These are phyloP conservation scores for Sebastes cheni DNA, from an alignment of 2,797 vertebrate genomes.

Conservation along the genomic window DNA sequence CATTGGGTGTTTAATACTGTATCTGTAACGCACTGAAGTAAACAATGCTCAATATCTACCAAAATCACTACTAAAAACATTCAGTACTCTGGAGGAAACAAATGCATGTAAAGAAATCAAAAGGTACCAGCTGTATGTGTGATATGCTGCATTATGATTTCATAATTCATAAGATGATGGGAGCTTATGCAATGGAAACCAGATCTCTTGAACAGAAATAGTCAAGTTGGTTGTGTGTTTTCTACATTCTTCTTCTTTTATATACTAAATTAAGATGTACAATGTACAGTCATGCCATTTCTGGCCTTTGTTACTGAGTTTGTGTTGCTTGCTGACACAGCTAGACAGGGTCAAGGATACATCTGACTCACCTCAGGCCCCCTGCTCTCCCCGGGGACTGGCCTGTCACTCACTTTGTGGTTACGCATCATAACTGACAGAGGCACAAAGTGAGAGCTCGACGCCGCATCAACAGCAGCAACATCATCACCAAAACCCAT, in stretches of 20 bases:
- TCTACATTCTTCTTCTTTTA: constrained; percentile 28
- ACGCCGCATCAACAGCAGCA: constrained; percentile 75
- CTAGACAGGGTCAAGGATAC: constrained; percentile 73
- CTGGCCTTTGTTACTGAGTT: constrained; percentile 67
- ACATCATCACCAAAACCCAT: constrained; percentile 79
- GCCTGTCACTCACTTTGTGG: constrained; percentile 80
- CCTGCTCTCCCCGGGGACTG: constrained; percentile 70
- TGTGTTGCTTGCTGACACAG: constrained; percentile 74
- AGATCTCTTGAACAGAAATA: constrained; percentile 17
- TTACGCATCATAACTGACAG: constrained; percentile 81
- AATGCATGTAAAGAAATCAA: constrained; percentile 12
- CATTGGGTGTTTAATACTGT: neutral
- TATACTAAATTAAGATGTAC: constrained; percentile 72
- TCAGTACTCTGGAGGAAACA: constrained; percentile 9
- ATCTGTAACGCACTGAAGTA: neutral
- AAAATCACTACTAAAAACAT: constrained; percentile 18
- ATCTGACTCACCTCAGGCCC: constrained; percentile 81
- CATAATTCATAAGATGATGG: constrained; percentile 26
- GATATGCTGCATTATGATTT: constrained; percentile 32
- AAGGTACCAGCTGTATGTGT: constrained; percentile 5
- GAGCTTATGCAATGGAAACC: constrained; percentile 7
- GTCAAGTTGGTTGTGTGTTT: neutral
- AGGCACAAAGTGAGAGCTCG: constrained; percentile 80
- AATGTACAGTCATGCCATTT: constrained; percentile 66
- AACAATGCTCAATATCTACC: constrained; percentile 9